phyloP scores from a whole-genome alignment of 2,113 vertebrate species.

The Grammomys dolichurus region DNA sequence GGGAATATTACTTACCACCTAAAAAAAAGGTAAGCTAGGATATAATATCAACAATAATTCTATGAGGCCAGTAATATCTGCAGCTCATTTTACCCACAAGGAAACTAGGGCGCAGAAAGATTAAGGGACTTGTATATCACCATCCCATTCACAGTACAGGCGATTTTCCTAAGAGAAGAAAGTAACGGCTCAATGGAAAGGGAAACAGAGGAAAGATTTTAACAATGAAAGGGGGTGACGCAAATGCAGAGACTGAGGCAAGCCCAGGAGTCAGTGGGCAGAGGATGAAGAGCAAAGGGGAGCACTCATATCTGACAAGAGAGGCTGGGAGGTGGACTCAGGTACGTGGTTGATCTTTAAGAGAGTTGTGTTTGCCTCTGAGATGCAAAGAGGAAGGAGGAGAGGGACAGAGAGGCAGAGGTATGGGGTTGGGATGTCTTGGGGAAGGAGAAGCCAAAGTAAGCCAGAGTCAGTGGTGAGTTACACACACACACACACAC shows the following conservation, averaged over 20 bases:
- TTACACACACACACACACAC: neutral
- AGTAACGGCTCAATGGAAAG: neutral
- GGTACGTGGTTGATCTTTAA: neutral
- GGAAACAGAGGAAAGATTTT: neutral
- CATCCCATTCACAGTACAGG: neutral
- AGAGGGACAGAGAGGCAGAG: neutral
- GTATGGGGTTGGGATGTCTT: neutral
- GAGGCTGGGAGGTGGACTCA: too few relatives aligned
- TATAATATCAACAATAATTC: neutral
- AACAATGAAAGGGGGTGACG: neutral
- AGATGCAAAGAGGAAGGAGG: neutral
- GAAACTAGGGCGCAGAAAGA: neutral
- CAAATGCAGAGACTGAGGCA: neutral
- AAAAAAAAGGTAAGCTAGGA: neutral
- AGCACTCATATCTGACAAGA: neutral
- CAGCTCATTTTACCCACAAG: neutral
- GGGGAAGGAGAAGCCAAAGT: neutral
- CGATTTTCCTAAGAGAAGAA: neutral
- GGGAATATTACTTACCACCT: neutral
- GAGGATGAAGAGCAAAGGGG: neutral
- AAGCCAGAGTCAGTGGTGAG: neutral
- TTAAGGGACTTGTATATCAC: neutral
- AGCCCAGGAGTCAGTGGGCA: neutral
- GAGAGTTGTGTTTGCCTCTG: neutral
- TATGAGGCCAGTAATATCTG: neutral